Evolutionary conservation across 2,113 vertebrate species (phyloP), one percentile per base, ranked within the genome.

Genomic region (Oryzias celebensis): DNA sequence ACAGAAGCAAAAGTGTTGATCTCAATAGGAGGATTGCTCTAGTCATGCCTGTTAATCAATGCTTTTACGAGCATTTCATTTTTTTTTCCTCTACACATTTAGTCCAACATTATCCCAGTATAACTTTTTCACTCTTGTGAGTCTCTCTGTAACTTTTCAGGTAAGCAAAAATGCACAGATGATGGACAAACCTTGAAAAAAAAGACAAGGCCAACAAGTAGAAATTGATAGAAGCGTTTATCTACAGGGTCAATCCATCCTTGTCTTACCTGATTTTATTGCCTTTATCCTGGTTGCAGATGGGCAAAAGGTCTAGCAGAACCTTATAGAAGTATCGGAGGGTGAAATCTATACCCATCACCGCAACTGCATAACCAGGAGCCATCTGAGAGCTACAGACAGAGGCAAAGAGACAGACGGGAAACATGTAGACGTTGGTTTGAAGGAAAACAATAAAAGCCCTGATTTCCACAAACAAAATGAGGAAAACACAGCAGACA

Each of bases 321-420:
- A 99, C 96, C 82, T 98, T 98, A 85, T 98, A 98, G 90, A 98
- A 98, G 85, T 98, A 99, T 7, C 97, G 87, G 2, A 99, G 92
- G 0, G 97, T 98, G 85, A 99, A 98, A 89, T 98, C 97, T 0
- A 99, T 97, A 60, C 96, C 97, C 97, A 98, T 98, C 44, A 99
- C 97, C 1, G 97, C 97, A 45, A 99, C 91, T 0, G 96, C 94
- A 50, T 95, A 95, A 23, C 97, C 97, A 18, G 94, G 75, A 54
- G 96, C 95, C 87, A 94, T 91, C 86, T 95, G 85, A 73, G 82
- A 84, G 67, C 85, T 87, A 16, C 2, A 36, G 56, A 68, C 1
- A 57, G 20, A 68, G 16, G 41, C 48, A 52, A 50, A 58, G 72
- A n/a, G 1, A 47, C 1, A 62, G 24, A 46, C 43, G 52, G 1